Conservation (phyloP, 2,888 invertebrate species). For the Lobophora halterata region DNA sequence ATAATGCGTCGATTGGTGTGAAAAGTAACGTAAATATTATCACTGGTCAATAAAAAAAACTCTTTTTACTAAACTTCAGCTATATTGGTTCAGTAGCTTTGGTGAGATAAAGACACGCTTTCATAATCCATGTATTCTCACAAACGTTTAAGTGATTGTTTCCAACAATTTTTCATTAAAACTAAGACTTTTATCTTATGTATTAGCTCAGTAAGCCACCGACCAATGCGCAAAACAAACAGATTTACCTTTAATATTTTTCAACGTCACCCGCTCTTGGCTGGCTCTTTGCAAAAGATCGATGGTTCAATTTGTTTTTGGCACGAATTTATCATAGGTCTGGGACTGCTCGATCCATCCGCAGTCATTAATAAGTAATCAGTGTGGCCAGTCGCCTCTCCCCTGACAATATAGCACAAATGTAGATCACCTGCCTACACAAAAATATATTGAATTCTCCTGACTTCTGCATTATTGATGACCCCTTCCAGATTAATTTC, state of each 20-base stretch:
- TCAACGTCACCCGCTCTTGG: slow-evolving; percentile 1
- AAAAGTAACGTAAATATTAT: no score
- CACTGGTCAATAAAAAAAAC: no score
- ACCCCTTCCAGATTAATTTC: slow-evolving; percentile 11
- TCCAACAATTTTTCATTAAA: no score
- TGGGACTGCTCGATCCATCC: slow-evolving; percentile 38
- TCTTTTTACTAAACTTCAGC: no score
- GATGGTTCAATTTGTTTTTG: slow-evolving; percentile 49
- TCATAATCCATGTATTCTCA: no score
- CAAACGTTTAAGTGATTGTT: no score
- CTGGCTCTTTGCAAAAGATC: slow-evolving; percentile 38
- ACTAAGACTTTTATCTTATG: no score
- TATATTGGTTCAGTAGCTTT: no score
- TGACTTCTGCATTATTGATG: slow-evolving; percentile 19
- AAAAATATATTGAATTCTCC: slow-evolving; percentile 12
- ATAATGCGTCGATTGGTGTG: no score
- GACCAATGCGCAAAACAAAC: slow-evolving; percentile 8
- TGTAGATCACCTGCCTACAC: slow-evolving; percentile 15
- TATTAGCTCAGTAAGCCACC: no score
- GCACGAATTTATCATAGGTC: slow-evolving; percentile 56
- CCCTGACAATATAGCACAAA: slow-evolving; percentile 25
- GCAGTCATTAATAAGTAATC: slow-evolving; percentile 73
- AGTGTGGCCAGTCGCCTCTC: slow-evolving; percentile 43
- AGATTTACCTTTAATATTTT: slow-evolving; percentile 3
- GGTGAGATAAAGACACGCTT: no score